These are phyloP conservation scores for Drosophila subquinaria DNA, from an alignment of 2,888 invertebrate genomes.

Conservation along the genomic window DNA sequence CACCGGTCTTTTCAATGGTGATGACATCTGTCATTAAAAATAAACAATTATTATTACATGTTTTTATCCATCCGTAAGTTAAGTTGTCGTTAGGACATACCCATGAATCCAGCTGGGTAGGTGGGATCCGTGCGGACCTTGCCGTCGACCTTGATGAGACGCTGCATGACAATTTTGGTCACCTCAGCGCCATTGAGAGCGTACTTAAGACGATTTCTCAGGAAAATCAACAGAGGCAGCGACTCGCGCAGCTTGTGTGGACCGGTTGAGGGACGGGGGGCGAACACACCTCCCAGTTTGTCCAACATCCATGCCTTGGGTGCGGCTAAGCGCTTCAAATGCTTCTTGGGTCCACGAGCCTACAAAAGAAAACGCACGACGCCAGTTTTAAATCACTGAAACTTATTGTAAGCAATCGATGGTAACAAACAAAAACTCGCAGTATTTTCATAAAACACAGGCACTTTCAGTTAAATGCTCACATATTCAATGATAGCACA, in stretches of 20 bases:
- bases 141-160: slow-evolving; percentile 98
- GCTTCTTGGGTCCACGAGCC: slow-evolving; percentile 99
- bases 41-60: neutral
- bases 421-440: slow-evolving; percentile 50
- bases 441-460: slow-evolving; percentile 18
- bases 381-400: slow-evolving; percentile 13
- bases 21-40: slow-evolving; percentile 92
- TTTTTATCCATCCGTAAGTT: too few species aligned
- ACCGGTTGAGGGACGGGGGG: slow-evolving; percentile 98
- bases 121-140: slow-evolving; percentile 99
- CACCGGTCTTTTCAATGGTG: slow-evolving; percentile 98
- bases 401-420: slow-evolving; percentile 7
- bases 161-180: slow-evolving; percentile 98
- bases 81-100: slow-evolving; percentile 87
- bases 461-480: slow-evolving; percentile 47
- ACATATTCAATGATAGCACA: slow-evolving; percentile 34
- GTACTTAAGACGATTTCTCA: slow-evolving; percentile 99
- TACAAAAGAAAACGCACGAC: slow-evolving; percentile 83
- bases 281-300: slow-evolving; percentile 98
- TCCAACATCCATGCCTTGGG: slow-evolving; percentile 99
- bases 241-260: slow-evolving; percentile 99
- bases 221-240: slow-evolving; percentile 97
- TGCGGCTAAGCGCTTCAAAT: slow-evolving; percentile 99
- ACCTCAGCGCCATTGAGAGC: slow-evolving; percentile 98
- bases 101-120: slow-evolving; percentile 99